A percentile compares a stretch with the other conserved stretches of the same genome.
Conservation (phyloP, 2,113 vertebrate genomes). For the Anarhynchus alexandrinus region DNA sequence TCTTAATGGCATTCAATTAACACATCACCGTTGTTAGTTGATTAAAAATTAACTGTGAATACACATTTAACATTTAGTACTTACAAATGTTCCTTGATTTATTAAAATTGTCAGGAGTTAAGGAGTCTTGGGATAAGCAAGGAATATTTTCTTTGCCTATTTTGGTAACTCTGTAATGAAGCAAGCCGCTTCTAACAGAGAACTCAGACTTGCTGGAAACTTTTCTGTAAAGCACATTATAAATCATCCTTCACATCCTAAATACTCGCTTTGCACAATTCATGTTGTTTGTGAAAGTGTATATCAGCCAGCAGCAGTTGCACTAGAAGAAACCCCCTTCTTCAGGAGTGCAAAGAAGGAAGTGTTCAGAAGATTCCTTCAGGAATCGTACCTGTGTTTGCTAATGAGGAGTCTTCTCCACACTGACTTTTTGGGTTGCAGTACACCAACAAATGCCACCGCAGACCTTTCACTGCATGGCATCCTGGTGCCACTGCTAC, state of each 20-base stretch:
- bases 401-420: background rate
- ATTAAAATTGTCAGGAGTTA: slow-evolving; percentile 75
- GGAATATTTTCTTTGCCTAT: slow-evolving; percentile 69
- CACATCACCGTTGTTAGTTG: slow-evolving; percentile 77
- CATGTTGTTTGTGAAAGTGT: background rate
- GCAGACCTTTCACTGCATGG: rapidly evolving
- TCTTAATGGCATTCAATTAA: slow-evolving; percentile 80
- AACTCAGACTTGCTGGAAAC: slow-evolving; percentile 62
- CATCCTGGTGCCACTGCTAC: background rate
- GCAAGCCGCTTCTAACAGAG: slow-evolving; percentile 61
- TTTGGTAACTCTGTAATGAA: slow-evolving; percentile 57
- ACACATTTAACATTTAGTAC: slow-evolving; percentile 76
- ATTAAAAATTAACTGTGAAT: slow-evolving; percentile 82
- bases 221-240: slow-evolving; percentile 63
- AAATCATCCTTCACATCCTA: slow-evolving; percentile 72
- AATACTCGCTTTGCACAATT: background rate
- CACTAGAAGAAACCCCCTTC: background rate
- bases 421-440: background rate
- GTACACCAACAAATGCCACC: background rate
- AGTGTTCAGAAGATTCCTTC: background rate
- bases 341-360: background rate
- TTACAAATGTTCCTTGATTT: slow-evolving; percentile 78
- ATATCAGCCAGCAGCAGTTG: background rate
- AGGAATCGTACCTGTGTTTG: rapidly evolving
- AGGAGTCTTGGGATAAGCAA: slow-evolving; percentile 70